Percentiles rank a stretch among this genome's conserved stretches.
Evolutionary conservation across 2,888 invertebrate species (phyloP).

Genomic region (Punctoribates punctum): DNA sequence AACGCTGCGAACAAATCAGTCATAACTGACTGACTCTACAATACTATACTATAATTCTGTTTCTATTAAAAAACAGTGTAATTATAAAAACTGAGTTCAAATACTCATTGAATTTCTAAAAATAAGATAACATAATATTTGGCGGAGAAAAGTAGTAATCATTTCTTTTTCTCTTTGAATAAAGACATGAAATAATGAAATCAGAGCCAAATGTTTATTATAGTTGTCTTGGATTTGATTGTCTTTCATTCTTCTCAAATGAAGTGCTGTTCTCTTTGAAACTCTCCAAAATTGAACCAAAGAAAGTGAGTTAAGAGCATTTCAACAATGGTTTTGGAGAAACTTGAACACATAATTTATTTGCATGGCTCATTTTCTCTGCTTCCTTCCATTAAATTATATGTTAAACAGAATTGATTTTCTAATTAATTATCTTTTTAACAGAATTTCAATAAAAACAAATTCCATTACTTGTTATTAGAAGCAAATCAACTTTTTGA

Average conservation of each 20-base stretch:
- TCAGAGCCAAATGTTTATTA: constrained; percentile 15
- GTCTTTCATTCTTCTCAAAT: background rate
- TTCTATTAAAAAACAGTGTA: background rate
- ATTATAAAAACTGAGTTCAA: background rate
- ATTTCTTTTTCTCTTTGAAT: background rate
- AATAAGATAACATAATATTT: constrained; percentile 14
- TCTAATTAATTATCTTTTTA: background rate
- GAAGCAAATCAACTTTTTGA: background rate
- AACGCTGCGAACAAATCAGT: background rate
- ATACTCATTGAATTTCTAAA: background rate
- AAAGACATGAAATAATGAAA: background rate
- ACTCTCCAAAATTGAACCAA: too few relatives aligned
- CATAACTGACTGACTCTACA: background rate
- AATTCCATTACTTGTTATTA: background rate
- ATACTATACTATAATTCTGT: background rate
- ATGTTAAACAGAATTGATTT: background rate
- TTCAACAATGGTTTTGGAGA: too few relatives aligned
- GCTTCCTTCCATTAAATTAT: background rate
- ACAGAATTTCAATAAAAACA: background rate
- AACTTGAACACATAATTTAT: background rate
- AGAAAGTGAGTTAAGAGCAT: too few relatives aligned
- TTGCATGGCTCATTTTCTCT: background rate
- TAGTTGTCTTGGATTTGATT: background rate
- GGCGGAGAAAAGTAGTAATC: background rate
- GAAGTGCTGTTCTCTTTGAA: background rate